These are phyloP conservation scores for Sebastes schlegelii DNA, from an alignment of 2,113 vertebrate species.

Conservation along the genomic window DNA sequence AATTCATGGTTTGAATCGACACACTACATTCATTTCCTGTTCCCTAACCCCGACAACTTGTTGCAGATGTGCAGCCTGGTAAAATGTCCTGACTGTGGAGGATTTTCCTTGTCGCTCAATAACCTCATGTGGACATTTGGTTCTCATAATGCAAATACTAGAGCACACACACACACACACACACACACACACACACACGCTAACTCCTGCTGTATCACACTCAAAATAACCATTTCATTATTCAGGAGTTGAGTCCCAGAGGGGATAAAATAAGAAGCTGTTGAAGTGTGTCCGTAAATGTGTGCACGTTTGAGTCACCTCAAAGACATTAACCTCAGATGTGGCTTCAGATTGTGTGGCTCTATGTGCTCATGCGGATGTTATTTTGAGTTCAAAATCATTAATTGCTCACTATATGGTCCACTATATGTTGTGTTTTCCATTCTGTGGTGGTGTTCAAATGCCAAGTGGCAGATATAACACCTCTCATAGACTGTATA, in stretches of 20 bases:
- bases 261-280: slow-evolving; percentile 13
- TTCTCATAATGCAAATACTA: slow-evolving; percentile 18
- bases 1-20: slow-evolving; percentile 17
- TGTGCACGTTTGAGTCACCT: background rate
- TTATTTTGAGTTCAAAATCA: background rate
- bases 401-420: background rate
- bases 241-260: background rate
- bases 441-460: background rate
- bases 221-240: slow-evolving; percentile 30
- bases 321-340: slow-evolving; percentile 1
- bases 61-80: slow-evolving; percentile 34
- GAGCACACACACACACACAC: slow-evolving; percentile 16
- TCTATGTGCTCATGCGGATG: background rate
- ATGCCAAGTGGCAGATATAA: too few relatives aligned
- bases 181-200: background rate
- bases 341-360: background rate
- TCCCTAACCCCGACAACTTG: background rate
- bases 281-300: slow-evolving; percentile 1
- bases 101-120: background rate
- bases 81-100: background rate
- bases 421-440: background rate
- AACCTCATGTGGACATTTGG: slow-evolving; percentile 8
- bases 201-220: background rate
- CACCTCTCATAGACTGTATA: too few relatives aligned
- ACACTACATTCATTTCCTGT: slow-evolving; percentile 19